Evolutionary conservation across 1,140 invertebrate species (phyloP), one percentile per base, ranked within the genome.

Genomic region (Formica selysi): DNA sequence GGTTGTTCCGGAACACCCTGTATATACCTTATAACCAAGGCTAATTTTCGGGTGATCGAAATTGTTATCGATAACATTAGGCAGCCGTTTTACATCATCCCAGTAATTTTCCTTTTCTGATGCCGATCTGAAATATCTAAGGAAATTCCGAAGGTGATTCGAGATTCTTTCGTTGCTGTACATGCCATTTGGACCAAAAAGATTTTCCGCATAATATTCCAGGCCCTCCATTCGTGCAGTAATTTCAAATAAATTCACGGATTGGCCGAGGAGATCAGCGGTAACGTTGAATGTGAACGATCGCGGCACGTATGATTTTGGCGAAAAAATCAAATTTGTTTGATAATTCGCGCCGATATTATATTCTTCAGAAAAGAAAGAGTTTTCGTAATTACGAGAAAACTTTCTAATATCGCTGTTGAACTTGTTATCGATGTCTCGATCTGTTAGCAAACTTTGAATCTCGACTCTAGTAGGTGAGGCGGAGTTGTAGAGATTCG

Each of bases 321-420:
- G 97, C 0, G 98, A 98, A 94, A 98, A 99, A 85, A 99, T 97
- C 0, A 99, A 86, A 94, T 98, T 98, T 0, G 96, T 96, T 93
- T 98, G 98, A 70, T 97, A 96, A 89, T 96, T 97, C 2, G 96
- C 97, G 86, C 97, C 97, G 96, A 98, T 96, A 93, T 98, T 98
- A 88, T 97, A 98, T 86, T 98, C 97, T 89, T 98, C 98, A 51
- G 98, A 98, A 93, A 98, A 98, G 38, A 98, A 96, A 1, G 98
- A 98, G 64, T 96, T 96, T 92, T 99, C 98, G 90, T 97, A 98
- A 94, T 98, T 99, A n/a, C 97, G 96, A 0, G 98, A 99, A 94
- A 98, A 99, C 95, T 98, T 99, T 81, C 98, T 95, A 8, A 97
- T 95, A 91, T 99, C 98, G 26, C 96, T 96, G 85, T 97, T 97